Base-by-base conservation (phyloP, 1,140 invertebrate species). In the Globodera rostochiensis region DNA sequence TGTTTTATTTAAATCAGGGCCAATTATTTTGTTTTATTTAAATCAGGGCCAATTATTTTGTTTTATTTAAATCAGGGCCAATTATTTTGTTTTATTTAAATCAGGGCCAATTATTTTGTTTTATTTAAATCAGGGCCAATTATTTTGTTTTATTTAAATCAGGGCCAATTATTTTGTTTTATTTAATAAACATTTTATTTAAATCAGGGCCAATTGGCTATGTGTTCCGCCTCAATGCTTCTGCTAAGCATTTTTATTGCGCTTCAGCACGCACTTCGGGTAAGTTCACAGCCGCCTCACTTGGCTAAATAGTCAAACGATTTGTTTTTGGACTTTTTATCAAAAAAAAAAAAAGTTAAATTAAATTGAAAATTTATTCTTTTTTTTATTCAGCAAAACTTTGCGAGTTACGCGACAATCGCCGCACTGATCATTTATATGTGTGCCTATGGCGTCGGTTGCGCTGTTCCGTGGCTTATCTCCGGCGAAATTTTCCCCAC, bases 381-480 rank as follows among this genome's bases (percentile, higher is more conserved):
- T 47, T 6, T 6, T 19, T 6, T 4, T 4, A 49, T 88, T 79
- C 47, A 89, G 86, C 46, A 78, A 46, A 45, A 73, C 53, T 89
- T 84, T 84, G 85, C 87, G 0, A 77, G 83, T 50, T 89, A 90
- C 74, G 88, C 88, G 6, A 80, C 84, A 9, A 86, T 89, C 11
- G 78, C 79, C n/a, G 81, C 88, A 9, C 64, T 89, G 19, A 82
- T 89, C 4, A 64, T 87, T 19, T 89, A 89, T 80, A 89, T 89
- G 88, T 85, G 82, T 67, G 84, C 85, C n/a, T 89, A 89, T 74
- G 88, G 88, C 25, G 81, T 88, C 11, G 88, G 88, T 45, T 88
- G 85, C 3, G 88, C 88, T 13, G 86, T 89, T 74, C 87, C 88
- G 13, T 89, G 88, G 88, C 84, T 89, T 79, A 89, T 89, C 13